phyloP scores from a whole-genome alignment of 1,140 invertebrate genomes.

The Paraescarpia echinospica region DNA sequence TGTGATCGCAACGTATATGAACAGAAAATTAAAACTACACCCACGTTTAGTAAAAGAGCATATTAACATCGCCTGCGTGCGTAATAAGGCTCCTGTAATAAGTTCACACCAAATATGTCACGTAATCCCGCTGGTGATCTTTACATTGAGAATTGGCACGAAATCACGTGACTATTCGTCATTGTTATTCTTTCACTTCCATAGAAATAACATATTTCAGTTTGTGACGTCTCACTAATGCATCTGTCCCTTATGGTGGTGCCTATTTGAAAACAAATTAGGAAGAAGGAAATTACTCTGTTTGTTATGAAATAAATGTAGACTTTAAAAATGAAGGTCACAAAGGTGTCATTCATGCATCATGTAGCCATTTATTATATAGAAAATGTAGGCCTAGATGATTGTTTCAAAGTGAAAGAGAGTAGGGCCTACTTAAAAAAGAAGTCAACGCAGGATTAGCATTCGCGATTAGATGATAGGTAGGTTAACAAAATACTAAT shows the following conservation, averaged over 20 bases:
- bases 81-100: not conserved
- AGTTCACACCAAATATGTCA: not conserved
- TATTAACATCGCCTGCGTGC: not conserved
- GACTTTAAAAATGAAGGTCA: no score
- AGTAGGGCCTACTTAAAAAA: not conserved
- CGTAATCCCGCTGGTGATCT: not conserved
- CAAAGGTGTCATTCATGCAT: no score
- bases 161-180: not conserved
- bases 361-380: no score
- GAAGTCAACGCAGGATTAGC: not conserved
- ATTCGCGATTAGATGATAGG: not conserved
- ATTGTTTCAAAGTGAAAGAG: no score
- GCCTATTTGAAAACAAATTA: no score
- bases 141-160: not conserved
- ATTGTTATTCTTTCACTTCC: not conserved
- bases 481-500: not conserved
- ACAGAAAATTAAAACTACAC: no score
- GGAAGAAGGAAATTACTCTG: no score
- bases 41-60: no score
- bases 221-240: no score
- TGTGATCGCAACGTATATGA: no score
- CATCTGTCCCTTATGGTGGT: not conserved
- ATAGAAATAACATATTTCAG: not conserved
- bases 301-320: no score
- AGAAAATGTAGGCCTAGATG: no score